phyloP scores from a whole-genome alignment of 2,113 vertebrate genomes.

The Pelecanoides urinatrix region DNA sequence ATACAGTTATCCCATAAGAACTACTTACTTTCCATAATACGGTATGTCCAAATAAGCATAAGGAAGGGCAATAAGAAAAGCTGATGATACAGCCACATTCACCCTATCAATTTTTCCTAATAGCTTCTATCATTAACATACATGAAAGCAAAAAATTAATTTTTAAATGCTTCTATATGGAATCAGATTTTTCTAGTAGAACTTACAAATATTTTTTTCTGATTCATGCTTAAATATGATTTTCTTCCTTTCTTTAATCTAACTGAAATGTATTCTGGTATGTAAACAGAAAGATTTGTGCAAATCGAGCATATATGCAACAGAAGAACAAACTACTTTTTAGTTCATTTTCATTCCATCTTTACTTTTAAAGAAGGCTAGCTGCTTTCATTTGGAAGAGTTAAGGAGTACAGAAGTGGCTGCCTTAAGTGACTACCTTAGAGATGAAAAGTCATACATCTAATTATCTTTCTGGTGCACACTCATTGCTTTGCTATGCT shows the following conservation, averaged over 20 bases:
- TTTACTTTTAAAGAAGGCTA: background rate
- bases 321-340: background rate
- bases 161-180: background rate
- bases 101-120: background rate
- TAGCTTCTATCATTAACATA: background rate
- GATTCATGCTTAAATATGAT: background rate
- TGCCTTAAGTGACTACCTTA: background rate
- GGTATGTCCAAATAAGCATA: background rate
- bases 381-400: background rate
- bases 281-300: background rate
- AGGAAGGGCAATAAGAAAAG: background rate
- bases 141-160: background rate
- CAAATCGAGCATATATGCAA: background rate
- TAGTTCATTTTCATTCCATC: background rate
- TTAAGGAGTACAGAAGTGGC: background rate
- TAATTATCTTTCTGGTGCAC: background rate
- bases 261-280: background rate
- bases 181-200: background rate
- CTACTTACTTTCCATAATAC: background rate
- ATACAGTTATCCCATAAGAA: background rate
- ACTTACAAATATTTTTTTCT: background rate
- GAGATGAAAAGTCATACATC: background rate
- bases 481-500: background rate
- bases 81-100: background rate
- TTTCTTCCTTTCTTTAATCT: background rate